Evolutionary conservation across 2,797 vertebrate species (phyloP).

Genomic region (Neosalanx taihuensis): DNA sequence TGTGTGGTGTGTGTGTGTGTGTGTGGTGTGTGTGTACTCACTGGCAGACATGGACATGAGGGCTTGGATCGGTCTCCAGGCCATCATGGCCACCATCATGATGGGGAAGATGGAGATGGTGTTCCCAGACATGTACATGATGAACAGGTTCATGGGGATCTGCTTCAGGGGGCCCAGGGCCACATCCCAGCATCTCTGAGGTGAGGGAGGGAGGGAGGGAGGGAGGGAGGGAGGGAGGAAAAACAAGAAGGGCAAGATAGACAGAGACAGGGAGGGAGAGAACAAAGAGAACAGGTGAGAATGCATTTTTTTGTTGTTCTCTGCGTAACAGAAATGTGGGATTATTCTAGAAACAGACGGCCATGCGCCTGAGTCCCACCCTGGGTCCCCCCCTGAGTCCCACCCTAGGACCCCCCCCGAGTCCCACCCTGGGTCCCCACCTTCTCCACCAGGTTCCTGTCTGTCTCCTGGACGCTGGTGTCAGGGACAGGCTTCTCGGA

Average conservation of each 20-base stretch:
- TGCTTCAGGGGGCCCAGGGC: conserved; percentile 94
- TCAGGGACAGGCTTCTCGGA: conserved; percentile 92
- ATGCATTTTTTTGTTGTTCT: no score
- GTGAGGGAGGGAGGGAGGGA: background rate
- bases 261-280: background rate
- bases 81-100: conserved; percentile 99
- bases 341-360: no score
- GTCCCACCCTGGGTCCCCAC: conserved; percentile 57
- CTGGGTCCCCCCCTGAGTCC: no score
- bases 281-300: no score
- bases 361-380: no score
- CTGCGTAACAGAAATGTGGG: no score
- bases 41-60: conserved; percentile 96
- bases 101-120: conserved; percentile 99
- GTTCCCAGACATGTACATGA: conserved; percentile 99
- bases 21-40: conserved; percentile 66
- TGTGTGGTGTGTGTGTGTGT: background rate
- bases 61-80: conserved; percentile 95
- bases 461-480: conserved; percentile 93
- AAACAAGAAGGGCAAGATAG: background rate
- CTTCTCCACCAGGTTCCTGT: conserved; percentile 96
- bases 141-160: conserved; percentile 98
- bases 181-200: conserved; percentile 95
- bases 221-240: background rate
- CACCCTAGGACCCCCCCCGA: no score